Evolutionary conservation across 2,797 vertebrate genomes (phyloP).

Genomic region (Thalassophryne amazonica): DNA sequence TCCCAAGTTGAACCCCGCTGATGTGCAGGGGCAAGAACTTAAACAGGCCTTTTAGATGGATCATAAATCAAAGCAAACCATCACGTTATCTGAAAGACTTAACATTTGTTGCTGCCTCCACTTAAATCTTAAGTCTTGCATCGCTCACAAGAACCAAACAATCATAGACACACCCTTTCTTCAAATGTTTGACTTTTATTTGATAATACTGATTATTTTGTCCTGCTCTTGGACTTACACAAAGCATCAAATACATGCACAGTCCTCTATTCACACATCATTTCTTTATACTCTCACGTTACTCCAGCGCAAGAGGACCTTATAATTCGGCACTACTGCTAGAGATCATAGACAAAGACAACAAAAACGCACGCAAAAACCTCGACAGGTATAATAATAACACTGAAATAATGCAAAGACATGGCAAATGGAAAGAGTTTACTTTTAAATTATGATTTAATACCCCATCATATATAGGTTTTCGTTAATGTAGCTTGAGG

Average conservation of each 20-base stretch:
- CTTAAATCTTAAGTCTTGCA: no score
- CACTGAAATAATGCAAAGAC: conserved; percentile 66
- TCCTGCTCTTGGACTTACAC: conserved; percentile 84
- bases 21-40: no score
- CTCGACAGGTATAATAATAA: conserved; percentile 59
- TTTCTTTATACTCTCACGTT: conserved; percentile 61
- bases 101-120: no score
- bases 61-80: no score
- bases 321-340: conserved; percentile 52
- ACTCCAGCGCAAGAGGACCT: conserved; percentile 71
- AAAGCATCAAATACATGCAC: conserved; percentile 88
- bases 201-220: conserved; percentile 93
- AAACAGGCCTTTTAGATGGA: no score
- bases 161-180: conserved; percentile 24
- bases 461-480: conserved; percentile 65
- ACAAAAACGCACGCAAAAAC: conserved; percentile 50
- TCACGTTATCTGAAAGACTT: no score
- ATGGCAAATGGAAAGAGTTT: conserved; percentile 62
- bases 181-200: conserved; percentile 76
- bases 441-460: conserved; percentile 81
- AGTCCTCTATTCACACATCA: conserved; percentile 77
- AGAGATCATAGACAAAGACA: conserved; percentile 57
- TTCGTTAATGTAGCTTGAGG: conserved; percentile 68
- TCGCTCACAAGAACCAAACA: neutral
- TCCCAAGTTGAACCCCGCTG: no score